Conservation (phyloP, 92 coral and sea anemone genomes). For the Nematostella vectensis region DNA sequence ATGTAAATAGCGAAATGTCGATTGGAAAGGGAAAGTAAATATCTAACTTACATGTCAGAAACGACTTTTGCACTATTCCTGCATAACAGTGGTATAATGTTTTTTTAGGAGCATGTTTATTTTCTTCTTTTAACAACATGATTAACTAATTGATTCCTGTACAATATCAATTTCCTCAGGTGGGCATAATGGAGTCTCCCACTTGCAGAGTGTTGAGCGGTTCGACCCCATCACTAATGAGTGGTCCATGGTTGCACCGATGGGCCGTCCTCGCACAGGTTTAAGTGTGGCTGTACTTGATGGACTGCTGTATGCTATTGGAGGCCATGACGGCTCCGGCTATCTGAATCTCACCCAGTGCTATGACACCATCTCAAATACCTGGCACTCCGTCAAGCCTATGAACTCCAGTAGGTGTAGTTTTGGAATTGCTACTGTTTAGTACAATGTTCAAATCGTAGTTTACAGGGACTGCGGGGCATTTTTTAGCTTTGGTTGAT, state of each 20-base stretch:
- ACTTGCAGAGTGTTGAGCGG: slow-evolving; percentile 77
- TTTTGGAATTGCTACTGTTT: slow-evolving; percentile 76
- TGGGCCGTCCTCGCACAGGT: slow-evolving; percentile 78
- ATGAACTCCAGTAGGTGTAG: slow-evolving; percentile 85
- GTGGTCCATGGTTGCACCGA: slow-evolving; percentile 82
- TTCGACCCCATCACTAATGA: slow-evolving; percentile 88
- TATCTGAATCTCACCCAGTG: slow-evolving; percentile 73
- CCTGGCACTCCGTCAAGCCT: slow-evolving; percentile 50
- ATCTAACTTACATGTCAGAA: too few relatives aligned
- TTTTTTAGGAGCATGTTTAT: too few relatives aligned
- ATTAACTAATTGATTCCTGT: too few relatives aligned
- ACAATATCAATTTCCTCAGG: slow-evolving; percentile 29
- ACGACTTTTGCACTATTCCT: too few relatives aligned
- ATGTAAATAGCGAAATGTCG: too few relatives aligned
- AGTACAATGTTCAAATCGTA: too few relatives aligned
- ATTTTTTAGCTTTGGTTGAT: too few relatives aligned
- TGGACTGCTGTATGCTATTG: slow-evolving; percentile 66
- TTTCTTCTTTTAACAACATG: too few relatives aligned
- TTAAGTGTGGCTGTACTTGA: slow-evolving; percentile 73
- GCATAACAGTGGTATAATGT: too few relatives aligned
- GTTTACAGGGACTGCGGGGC: too few relatives aligned
- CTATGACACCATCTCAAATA: slow-evolving; percentile 52
- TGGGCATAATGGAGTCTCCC: slow-evolving; percentile 91
- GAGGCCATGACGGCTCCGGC: slow-evolving; percentile 88
- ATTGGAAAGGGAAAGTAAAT: too few relatives aligned